Evolutionary conservation across 2,888 invertebrate species (phyloP).

Genomic region (Heliconius ethilla): DNA sequence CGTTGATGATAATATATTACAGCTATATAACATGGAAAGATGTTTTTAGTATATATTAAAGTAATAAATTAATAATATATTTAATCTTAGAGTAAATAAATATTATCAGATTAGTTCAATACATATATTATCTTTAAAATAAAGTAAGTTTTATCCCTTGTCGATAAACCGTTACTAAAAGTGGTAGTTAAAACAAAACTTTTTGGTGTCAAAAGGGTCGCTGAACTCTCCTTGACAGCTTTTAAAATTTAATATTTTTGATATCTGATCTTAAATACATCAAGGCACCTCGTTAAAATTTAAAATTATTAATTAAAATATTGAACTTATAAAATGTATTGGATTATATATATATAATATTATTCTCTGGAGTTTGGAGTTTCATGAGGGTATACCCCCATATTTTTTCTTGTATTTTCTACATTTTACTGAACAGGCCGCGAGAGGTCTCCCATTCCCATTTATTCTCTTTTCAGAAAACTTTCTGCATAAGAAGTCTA

Average conservation of each 20-base stretch:
- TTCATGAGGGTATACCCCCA: not conserved
- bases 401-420: not conserved
- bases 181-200: slow-evolving; percentile 13
- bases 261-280: slow-evolving; percentile 3
- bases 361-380: not conserved
- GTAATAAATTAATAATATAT: no score
- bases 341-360: no score
- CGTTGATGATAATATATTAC: no score
- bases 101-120: not conserved
- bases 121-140: not conserved
- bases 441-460: not conserved
- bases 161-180: slow-evolving; percentile 28
- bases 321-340: no score
- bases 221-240: slow-evolving; percentile 24
- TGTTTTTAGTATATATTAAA: no score
- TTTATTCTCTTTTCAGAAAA: no score
- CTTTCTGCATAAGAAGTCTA: not conserved
- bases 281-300: no score
- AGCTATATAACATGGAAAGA: no score
- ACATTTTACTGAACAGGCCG: not conserved
- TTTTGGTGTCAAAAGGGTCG: slow-evolving; percentile 10
- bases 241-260: slow-evolving; percentile 13
- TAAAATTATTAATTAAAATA: no score
- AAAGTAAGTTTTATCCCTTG: not conserved
- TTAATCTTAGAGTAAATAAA: not conserved